Percentiles rank a stretch among this genome's conserved stretches.
These are phyloP conservation scores for Phallusia fumigata DNA, from an alignment of 23 tunicate species.

Conservation along the genomic window DNA sequence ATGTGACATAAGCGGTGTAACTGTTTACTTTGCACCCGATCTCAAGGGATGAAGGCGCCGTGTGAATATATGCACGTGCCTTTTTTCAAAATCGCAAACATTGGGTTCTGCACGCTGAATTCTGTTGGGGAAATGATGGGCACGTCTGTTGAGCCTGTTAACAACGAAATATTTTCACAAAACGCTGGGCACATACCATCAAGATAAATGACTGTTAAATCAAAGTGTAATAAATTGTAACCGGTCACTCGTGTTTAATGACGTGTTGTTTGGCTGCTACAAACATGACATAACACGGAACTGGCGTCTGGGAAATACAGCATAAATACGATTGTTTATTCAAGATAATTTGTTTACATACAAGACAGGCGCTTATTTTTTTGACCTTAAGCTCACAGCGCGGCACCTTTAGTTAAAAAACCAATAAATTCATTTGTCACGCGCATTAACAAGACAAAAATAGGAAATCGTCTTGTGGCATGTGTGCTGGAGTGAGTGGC, in stretches of 20 bases:
- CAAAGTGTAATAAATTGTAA: not conserved
- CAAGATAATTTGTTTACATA: not conserved
- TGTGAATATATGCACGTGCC: too few relatives aligned
- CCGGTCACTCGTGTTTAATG: not conserved
- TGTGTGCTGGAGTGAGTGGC: not conserved
- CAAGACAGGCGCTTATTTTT: not conserved
- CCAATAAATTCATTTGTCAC: not conserved
- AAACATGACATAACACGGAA: not conserved
- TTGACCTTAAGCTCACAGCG: not conserved
- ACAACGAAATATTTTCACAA: too few relatives aligned
- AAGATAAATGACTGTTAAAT: conserved; percentile 2
- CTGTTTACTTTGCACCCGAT: too few relatives aligned
- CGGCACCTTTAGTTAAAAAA: not conserved
- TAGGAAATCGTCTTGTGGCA: not conserved
- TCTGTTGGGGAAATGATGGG: too few relatives aligned
- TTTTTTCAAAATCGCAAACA: too few relatives aligned
- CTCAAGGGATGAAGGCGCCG: too few relatives aligned
- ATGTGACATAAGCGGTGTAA: too few relatives aligned
- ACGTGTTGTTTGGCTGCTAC: not conserved
- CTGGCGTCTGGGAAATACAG: not conserved
- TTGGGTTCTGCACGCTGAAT: too few relatives aligned
- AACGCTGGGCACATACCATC: not conserved
- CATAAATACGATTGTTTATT: not conserved
- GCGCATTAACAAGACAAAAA: not conserved
- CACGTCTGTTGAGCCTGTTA: too few relatives aligned